These are phyloP conservation scores for Pseudomyrmex cubaensis DNA, from an alignment of 1,140 invertebrate genomes.

Conservation along the genomic window DNA sequence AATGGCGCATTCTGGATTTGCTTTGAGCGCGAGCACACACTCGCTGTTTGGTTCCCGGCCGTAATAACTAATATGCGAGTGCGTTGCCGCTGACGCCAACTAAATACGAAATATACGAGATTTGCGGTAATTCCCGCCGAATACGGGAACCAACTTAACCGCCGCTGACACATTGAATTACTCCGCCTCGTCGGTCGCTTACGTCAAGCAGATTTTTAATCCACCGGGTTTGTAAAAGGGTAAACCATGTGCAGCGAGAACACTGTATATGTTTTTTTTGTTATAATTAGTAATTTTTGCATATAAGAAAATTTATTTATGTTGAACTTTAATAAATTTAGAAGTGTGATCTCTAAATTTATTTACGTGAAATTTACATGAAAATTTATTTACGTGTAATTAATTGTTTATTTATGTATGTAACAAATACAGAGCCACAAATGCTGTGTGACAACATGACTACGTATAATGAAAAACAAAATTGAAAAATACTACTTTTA, in stretches of 20 bases:
- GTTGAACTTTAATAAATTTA: neutral
- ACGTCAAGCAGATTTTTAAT: constrained; percentile 23
- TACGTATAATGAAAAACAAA: too few species aligned
- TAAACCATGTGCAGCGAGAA: neutral
- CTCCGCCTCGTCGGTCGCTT: neutral
- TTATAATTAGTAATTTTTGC: neutral
- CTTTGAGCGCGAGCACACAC: constrained; percentile 63
- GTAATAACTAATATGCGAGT: constrained; percentile 69
- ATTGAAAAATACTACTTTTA: too few species aligned
- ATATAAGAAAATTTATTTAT: constrained; percentile 17
- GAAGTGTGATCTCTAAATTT: too few species aligned
- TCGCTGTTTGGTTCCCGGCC: constrained; percentile 54
- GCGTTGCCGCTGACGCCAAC: constrained; percentile 50
- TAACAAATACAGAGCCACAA: too few species aligned
- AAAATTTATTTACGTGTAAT: constrained; percentile 23
- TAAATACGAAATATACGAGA: constrained; percentile 46
- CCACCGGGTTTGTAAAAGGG: neutral
- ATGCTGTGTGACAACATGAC: too few species aligned
- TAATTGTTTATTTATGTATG: neutral
- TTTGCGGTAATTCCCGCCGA: constrained; percentile 40
- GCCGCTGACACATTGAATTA: constrained; percentile 49
- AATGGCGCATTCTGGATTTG: constrained; percentile 56
- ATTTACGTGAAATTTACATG: too few species aligned
- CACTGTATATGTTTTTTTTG: neutral
- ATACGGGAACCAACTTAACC: constrained; percentile 32